phyloP scores from a whole-genome alignment of 1,140 invertebrate species.

The Manduca sexta region DNA sequence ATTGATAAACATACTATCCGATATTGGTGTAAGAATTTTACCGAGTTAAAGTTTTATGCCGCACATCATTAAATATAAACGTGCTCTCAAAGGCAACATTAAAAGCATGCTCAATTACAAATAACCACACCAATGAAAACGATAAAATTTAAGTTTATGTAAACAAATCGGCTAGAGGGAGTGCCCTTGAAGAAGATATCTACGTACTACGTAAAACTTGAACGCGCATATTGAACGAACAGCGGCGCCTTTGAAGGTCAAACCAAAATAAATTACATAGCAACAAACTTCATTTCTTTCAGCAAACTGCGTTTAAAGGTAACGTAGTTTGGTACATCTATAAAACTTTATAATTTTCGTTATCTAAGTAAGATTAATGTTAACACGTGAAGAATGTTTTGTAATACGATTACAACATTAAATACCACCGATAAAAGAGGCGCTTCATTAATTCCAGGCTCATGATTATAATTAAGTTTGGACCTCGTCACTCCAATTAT shows the following conservation, averaged over 20 bases:
- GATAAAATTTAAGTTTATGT: slow-evolving; percentile 17
- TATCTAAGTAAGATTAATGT: slow-evolving; percentile 14
- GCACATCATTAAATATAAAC: too few relatives aligned
- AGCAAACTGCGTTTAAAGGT: too few relatives aligned
- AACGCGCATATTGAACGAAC: slow-evolving; percentile 28
- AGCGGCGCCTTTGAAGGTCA: slow-evolving; percentile 23
- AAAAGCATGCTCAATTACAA: too few relatives aligned
- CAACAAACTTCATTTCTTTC: too few relatives aligned
- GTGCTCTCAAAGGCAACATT: too few relatives aligned
- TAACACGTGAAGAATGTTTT: slow-evolving; percentile 5
- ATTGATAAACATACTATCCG: too few relatives aligned
- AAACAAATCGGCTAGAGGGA: slow-evolving; percentile 23
- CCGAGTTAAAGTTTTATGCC: too few relatives aligned
- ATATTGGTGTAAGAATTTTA: too few relatives aligned
- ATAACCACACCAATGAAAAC: background rate
- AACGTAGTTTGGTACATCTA: too few relatives aligned
- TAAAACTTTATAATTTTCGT: background rate
- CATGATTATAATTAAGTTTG: too few relatives aligned
- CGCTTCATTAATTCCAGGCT: background rate
- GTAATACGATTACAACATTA: slow-evolving; percentile 1
- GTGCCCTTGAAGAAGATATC: slow-evolving; percentile 41
- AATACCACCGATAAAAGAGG: slow-evolving; percentile 17
- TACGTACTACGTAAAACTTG: slow-evolving; percentile 17
- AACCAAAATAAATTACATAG: too few relatives aligned
- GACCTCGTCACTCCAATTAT: too few relatives aligned